These are phyloP conservation scores for Uloborus diversus DNA, from an alignment of 1,140 invertebrate genomes.

Conservation along the genomic window DNA sequence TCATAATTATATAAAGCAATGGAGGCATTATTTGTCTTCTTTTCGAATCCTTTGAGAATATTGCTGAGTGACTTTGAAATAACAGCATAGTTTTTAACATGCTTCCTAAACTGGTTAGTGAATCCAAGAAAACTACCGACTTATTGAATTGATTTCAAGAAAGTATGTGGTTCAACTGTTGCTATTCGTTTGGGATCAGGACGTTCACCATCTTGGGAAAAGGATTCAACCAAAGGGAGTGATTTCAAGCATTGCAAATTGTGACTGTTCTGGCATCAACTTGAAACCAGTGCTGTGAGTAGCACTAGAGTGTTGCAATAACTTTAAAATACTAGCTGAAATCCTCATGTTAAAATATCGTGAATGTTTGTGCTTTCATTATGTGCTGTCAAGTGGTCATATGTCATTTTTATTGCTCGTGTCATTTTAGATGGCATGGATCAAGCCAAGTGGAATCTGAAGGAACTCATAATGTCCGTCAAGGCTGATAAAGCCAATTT, in stretches of 20 bases:
- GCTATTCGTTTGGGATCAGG: neutral
- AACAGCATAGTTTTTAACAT: neutral
- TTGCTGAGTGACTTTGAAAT: neutral
- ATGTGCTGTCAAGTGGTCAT: no score
- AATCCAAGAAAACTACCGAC: neutral
- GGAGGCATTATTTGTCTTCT: neutral
- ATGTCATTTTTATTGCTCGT: no score
- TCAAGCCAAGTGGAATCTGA: neutral
- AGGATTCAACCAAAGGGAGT: neutral
- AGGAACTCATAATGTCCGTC: neutral
- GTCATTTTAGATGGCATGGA: neutral
- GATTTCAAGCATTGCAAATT: neutral
- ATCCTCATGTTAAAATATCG: no score
- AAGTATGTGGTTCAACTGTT: neutral
- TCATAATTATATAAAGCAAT: neutral
- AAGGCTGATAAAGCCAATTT: neutral
- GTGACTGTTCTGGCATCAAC: neutral
- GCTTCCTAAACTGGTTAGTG: neutral
- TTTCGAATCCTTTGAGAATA: neutral
- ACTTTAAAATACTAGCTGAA: neutral
- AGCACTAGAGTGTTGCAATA: neutral
- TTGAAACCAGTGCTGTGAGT: neutral
- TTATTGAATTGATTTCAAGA: conserved; percentile 1
- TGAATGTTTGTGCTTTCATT: neutral
- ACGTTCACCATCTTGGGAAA: neutral